Conservation (phyloP, 2,797 vertebrate genomes). For the Oreortyx pictus region DNA sequence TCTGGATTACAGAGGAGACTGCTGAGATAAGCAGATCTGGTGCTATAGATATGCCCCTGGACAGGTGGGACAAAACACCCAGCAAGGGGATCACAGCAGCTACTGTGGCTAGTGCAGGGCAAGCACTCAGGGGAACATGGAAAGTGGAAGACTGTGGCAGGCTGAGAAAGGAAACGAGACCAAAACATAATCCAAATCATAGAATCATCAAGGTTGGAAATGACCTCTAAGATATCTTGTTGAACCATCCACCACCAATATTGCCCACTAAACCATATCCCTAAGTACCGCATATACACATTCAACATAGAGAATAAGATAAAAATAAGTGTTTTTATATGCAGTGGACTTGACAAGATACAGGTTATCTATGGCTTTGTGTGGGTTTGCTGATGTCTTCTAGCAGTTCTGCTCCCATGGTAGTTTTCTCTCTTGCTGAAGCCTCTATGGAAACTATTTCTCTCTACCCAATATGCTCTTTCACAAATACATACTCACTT, state of each 20-base stretch:
- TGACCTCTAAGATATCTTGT: no score
- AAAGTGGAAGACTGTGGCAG: neutral
- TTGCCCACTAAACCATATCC: no score
- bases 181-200: no score
- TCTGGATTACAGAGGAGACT: constrained; percentile 36
- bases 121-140: neutral
- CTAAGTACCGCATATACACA: no score
- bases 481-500: neutral
- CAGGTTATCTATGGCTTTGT: neutral
- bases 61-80: neutral
- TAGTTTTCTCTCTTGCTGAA: neutral
- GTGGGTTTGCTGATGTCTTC: neutral
- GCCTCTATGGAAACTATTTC: neutral
- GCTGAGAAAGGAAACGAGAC: neutral
- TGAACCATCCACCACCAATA: no score
- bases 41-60: constrained; percentile 28
- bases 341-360: neutral
- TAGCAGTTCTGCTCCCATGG: neutral
- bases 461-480: neutral
- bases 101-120: neutral
- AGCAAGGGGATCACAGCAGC: neutral
- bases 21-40: constrained; percentile 7
- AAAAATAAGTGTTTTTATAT: neutral
- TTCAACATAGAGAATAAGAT: neutral
- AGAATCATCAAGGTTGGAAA: no score